Evolutionary conservation across 1,140 invertebrate species (phyloP), one percentile per base, ranked within the genome.

Genomic region (Heliconius congener): DNA sequence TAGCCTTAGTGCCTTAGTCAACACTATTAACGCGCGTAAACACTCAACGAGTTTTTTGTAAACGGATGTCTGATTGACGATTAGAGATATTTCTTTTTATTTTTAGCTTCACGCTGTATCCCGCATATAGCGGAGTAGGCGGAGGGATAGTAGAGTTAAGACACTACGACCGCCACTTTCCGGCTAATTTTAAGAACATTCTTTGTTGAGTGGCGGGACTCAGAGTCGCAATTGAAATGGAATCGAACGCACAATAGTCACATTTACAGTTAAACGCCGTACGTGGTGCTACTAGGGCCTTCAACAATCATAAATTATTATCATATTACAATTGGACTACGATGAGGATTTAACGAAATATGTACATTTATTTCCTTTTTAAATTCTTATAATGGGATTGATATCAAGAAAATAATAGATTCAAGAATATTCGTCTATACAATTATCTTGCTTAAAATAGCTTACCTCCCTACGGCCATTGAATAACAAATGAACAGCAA

Each of bases 21-120:
- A 79, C 78, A 79, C 73, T 70, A 57, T 79, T 79, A 75, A 18
- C 3, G 42, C 27, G 46, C 8, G 60, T 66, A 79, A 79, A 79
- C 78, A 79, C 73, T 79, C 34, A 18, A 42, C 39, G 2, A 8
- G 50, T 75, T 75, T 39, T 30, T 46, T 66, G 55, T 66, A 60
- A 75, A 66, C 74, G 57, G 4, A 11, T 66, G 60, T 27, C 13
- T 30, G 60, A 66, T 30, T 66, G 60, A 27, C 60, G 60, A 66
- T 66, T 57, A 27, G 13, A 66, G 60, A 1, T 23, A 9, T 46
- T 46, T 46, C 42, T 46, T 19, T 52, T 52, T 52, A 19, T 52
- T 52, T 52, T 52, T 19, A 52, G 50, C 8, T 52, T 52, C 50
- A 52, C 50, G 50, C 50, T 19, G 50, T 52, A 6, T 52, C 4